Evolutionary conservation across 2,888 invertebrate genomes (phyloP), one percentile per base, ranked within the genome.

Genomic region (Ditylenchus weischeri): DNA sequence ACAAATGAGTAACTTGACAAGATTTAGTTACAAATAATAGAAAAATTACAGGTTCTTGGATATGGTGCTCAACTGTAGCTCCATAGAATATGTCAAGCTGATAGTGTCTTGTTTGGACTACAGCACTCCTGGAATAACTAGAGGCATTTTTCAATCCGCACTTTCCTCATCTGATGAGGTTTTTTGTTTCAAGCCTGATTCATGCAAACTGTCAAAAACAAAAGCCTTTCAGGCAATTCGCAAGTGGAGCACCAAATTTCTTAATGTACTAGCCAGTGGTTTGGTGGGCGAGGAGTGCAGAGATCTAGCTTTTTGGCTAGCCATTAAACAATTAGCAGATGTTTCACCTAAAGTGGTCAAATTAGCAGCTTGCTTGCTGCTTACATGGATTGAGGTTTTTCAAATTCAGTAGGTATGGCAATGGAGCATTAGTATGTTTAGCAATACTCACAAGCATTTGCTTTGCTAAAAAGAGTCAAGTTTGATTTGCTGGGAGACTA

Each of bases 31-130:
- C 29, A 5, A 29, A 54, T 15, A 7, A 54, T 13, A 29, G 29
- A 23, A 18, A 7, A 13, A 47, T 70, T 78, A 51, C 66, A 91
- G 91, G 81, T 87, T 93, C 66, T 86, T 90, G 79, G 89, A 90
- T 78, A 86, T 93, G 75, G 90, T 92, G 10, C 60, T 65, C 68
- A 77, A 80, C 1, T 88, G 89, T 59, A 91, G 91, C 5, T 90
- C 90, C 83, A 91, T 92, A 78, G 91, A 91, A 82, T 94, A 94
- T 84, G 89, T 93, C 0, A 96, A 96, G 84, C 86, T 96, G 69
- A 91, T 93, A 65, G 89, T 93, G 69, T 92, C 94, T 7, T 90
- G 91, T 73, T 86, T 98, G 77, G 92, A 94, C 85, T 96, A 94
- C 83, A 35, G 58, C 36, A 59, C 43, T 7, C 59, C 21, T n/a